A percentile compares a stretch with the other conserved stretches of the same genome.
phyloP scores from a whole-genome alignment of 2,797 vertebrate genomes.

The Lacerta bilineata region DNA sequence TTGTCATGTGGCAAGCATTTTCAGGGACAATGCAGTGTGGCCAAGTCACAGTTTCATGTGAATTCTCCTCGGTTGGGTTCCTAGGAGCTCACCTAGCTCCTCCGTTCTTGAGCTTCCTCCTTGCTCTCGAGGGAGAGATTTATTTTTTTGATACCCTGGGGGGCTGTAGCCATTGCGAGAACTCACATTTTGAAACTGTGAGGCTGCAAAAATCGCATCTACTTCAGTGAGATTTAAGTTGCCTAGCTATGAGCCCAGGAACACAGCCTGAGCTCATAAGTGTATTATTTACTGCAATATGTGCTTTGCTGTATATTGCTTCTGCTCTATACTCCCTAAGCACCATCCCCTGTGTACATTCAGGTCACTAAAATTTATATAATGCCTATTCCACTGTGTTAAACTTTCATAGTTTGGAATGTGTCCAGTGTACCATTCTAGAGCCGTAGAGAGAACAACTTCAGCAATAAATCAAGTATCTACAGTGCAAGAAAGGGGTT shows the following conservation, averaged over 20 bases:
- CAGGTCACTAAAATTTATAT: constrained; percentile 42
- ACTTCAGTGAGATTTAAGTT: not conserved
- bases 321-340: not conserved
- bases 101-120: not conserved
- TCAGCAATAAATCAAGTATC: constrained; percentile 41
- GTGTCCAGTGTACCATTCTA: constrained; percentile 41
- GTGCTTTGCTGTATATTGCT: constrained; percentile 25
- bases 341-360: constrained; percentile 14
- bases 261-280: not conserved
- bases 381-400: constrained; percentile 21
- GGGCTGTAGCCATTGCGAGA: constrained; percentile 13
- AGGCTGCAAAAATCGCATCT: constrained; percentile 13
- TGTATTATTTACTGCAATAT: constrained; percentile 49
- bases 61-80: not conserved
- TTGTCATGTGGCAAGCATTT: not conserved
- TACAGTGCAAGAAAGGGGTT: constrained; percentile 46
- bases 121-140: not conserved
- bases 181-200: constrained; percentile 31
- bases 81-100: not conserved
- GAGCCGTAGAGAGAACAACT: not conserved
- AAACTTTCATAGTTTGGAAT: constrained; percentile 40
- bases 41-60: not conserved
- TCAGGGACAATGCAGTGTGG: not conserved
- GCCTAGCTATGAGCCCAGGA: not conserved
- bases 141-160: constrained; percentile 15